These are phyloP conservation scores for Oligia strigilis DNA, from an alignment of 2,888 invertebrate genomes.

Conservation along the genomic window DNA sequence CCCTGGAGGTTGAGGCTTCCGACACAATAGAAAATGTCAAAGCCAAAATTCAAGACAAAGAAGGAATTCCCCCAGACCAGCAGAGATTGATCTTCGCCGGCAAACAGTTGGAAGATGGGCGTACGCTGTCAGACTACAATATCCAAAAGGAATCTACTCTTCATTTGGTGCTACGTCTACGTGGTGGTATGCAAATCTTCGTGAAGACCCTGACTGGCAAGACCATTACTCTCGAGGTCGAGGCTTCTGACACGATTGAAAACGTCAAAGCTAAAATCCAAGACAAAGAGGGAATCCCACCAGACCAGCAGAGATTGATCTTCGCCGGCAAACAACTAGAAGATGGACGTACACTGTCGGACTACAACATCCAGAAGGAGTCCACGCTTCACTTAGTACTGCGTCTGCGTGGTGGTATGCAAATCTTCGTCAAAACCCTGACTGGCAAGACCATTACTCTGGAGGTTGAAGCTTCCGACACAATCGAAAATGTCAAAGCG, in stretches of 20 bases:
- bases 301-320: conserved; percentile 2
- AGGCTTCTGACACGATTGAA: conserved; percentile 1
- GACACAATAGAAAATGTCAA: conserved; percentile 63
- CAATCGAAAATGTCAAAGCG: background rate
- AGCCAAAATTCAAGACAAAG: conserved; percentile 61
- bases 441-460: background rate
- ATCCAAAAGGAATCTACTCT: conserved; percentile 76
- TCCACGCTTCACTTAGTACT: background rate
- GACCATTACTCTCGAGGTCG: background rate
- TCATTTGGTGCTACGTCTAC: conserved; percentile 78
- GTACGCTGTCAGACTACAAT: conserved; percentile 51
- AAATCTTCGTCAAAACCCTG: background rate
- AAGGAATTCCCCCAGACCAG: conserved; percentile 61
- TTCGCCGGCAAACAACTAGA: conserved; percentile 7
- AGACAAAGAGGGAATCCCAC: background rate
- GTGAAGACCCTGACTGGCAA: background rate
- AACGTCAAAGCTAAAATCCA: background rate
- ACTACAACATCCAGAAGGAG: background rate
- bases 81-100: conserved; percentile 61
- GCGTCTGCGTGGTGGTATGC: background rate
- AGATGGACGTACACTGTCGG: background rate
- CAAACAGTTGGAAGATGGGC: conserved; percentile 57
- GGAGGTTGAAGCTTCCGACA: background rate
- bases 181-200: conserved; percentile 3
- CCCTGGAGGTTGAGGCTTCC: conserved; percentile 52